These are phyloP conservation scores for Microvelia longipes DNA, from an alignment of 1,140 invertebrate species.

Conservation along the genomic window DNA sequence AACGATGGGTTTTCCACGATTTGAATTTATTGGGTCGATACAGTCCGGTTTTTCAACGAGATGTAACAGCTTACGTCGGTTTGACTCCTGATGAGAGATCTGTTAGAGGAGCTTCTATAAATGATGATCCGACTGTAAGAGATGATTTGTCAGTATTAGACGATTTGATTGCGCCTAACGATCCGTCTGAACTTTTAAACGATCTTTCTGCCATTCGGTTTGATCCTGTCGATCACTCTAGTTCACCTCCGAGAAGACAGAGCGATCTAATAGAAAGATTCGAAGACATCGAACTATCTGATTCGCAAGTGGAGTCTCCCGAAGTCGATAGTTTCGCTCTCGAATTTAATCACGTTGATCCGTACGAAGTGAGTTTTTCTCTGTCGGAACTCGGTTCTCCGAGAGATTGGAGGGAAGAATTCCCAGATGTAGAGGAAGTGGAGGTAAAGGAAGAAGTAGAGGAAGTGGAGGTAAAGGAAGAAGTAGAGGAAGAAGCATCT, in stretches of 20 bases:
- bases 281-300: not conserved
- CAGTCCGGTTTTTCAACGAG: not conserved
- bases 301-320: not conserved
- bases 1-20: not conserved
- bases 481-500: not conserved
- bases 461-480: not conserved
- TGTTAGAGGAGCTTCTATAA: not conserved
- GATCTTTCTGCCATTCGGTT: too few species aligned
- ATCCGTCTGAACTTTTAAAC: not conserved
- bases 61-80: not conserved
- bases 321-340: not conserved
- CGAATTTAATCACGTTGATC: not conserved
- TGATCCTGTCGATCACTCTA: too few species aligned
- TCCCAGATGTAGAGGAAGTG: not conserved
- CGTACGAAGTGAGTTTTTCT: not conserved
- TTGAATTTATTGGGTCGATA: not conserved
- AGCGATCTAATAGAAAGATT: not conserved
- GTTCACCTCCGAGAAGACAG: not conserved
- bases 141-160: not conserved
- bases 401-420: not conserved
- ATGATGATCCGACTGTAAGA: not conserved
- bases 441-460: too few species aligned
- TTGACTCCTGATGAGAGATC: not conserved
- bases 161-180: not conserved
- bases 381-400: not conserved